Evolutionary conservation across 2,888 invertebrate species (phyloP), one percentile per base, ranked within the genome.

Genomic region (Machimus atricapillus): DNA sequence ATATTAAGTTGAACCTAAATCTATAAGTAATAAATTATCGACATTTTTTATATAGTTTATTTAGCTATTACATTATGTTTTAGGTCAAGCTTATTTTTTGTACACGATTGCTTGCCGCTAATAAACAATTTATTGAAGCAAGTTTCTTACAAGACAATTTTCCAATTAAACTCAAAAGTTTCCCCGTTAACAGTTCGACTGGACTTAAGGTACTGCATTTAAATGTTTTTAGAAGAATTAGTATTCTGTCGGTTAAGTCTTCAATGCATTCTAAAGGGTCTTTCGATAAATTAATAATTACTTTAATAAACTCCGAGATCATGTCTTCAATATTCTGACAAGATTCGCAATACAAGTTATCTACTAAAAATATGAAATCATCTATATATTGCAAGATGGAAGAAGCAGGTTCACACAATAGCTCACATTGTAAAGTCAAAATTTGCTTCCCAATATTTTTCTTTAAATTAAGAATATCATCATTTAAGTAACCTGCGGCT

Each of bases 91-190:
- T 19, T 1, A 27, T 66, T 19, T 27, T 19, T 27, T 8, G n/a
- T 12, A 66, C 19, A 12, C 12, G 66, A 66, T 66, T 23, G 12
- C 27, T 66, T 12, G 8, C 27, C 23, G 23, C 66, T 66, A 78
- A 19, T 52, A 79, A 40, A 16, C 14, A 12, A 52, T 79, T 79
- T 19, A 79, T 34, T 14, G 79, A 23, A 52, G 40, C 12, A 14
- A 79, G 23, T 79, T 79, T 52, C 16, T 79, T 31, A 52, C 79
- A 79, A 16, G 79, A 79, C 23, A 79, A 31, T n/a, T 79, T 46
- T 0, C 27, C 52, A 19, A 79, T 79, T 23, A 79, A 79, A 27
- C 6, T n/a, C 31, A 79, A 8, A 52, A 79, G 43, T 40, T 79
- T 79, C n/a, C 52, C 31, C 6, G 52, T 14, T 34, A 79, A 34